Conservation (phyloP, 53 echinoderm and acorn worm genomes). For the Holothuria scabra region DNA sequence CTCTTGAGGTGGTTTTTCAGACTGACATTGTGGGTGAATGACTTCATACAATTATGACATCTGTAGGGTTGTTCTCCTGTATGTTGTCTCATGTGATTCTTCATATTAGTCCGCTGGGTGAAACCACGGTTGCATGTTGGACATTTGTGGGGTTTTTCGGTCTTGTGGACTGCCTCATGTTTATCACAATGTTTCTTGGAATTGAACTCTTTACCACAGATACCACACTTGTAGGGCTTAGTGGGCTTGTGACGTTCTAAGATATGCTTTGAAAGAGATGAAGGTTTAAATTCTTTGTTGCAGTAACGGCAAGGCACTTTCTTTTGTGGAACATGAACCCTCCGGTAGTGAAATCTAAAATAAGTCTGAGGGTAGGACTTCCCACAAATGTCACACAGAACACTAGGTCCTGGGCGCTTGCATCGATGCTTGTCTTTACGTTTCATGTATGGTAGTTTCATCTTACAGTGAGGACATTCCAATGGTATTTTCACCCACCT, state of each 20-base stretch:
- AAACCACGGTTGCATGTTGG: conserved; percentile 86
- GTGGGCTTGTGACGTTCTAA: conserved; percentile 50
- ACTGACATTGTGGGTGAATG: conserved; percentile 95
- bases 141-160: conserved; percentile 80
- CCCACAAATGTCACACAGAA: conserved; percentile 66
- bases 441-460: conserved; percentile 46
- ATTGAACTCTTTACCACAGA: conserved; percentile 69
- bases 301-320: conserved; percentile 39
- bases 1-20: conserved; percentile 92
- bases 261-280: conserved; percentile 39
- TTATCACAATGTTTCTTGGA: conserved; percentile 67
- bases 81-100: conserved; percentile 84
- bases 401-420: conserved; percentile 26
- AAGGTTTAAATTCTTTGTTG: conserved; percentile 27
- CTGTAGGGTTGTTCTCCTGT: conserved; percentile 88
- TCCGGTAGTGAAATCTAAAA: conserved; percentile 42
- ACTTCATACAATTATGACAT: conserved; percentile 74
- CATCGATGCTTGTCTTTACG: conserved; percentile 34
- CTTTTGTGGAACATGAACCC: conserved; percentile 34
- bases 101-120: conserved; percentile 82
- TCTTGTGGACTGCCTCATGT: conserved; percentile 68
- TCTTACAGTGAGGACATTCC: conserved; percentile 35
- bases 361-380: conserved; percentile 61
- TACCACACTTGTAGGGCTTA: conserved; percentile 60
- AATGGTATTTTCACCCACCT: conserved; percentile 44